phyloP scores from a whole-genome alignment of 2,113 vertebrate species.

The Haemorhous mexicanus region DNA sequence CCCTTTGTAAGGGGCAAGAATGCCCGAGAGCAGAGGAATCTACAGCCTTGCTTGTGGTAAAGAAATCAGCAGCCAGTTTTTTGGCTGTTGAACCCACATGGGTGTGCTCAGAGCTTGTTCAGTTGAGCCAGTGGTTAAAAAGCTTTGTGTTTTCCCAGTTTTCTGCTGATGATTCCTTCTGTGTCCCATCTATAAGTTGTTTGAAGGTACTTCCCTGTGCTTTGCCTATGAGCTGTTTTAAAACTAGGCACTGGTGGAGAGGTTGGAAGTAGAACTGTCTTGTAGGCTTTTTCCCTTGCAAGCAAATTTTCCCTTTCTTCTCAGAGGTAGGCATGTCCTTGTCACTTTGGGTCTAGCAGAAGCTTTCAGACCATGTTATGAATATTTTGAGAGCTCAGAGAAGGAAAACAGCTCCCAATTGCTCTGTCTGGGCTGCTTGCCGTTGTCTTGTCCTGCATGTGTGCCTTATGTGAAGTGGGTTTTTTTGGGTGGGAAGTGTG shows the following conservation, averaged over 20 bases:
- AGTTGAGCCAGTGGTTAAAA: neutral
- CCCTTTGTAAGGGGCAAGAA: neutral
- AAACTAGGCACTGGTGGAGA: neutral
- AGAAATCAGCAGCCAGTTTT: neutral
- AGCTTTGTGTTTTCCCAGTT: neutral
- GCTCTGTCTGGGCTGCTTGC: neutral
- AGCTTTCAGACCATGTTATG: neutral
- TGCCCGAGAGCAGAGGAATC: neutral
- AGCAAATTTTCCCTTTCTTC: neutral
- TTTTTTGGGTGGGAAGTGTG: neutral
- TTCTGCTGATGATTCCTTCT: neutral
- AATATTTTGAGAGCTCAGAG: neutral
- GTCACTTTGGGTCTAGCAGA: neutral
- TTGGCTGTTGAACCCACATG: neutral
- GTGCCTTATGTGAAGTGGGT: neutral
- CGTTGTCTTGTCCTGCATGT: slow-evolving; percentile 36
- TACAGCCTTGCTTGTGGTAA: neutral
- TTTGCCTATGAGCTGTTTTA: neutral
- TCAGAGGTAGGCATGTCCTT: neutral
- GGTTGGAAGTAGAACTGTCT: neutral
- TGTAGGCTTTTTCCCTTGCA: neutral
- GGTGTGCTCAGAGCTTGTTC: neutral
- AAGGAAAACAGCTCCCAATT: neutral
- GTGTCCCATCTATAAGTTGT: rapidly evolving
- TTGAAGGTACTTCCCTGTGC: neutral